Base-by-base conservation (phyloP, 2,888 invertebrate genomes). In the Achlya flavicornis region DNA sequence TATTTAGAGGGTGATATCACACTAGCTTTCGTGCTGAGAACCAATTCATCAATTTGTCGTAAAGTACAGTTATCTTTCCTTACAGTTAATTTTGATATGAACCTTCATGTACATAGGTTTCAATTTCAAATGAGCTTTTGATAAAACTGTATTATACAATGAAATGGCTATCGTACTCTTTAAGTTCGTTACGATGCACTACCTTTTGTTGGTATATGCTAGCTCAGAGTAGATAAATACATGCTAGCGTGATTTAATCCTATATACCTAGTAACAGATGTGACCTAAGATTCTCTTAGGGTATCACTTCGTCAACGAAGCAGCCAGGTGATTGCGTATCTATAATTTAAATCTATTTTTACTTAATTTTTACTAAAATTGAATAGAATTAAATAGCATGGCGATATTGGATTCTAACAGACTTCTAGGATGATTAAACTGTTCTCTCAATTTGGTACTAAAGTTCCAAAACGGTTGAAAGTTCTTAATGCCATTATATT, bases 401-500 rank as follows among this genome's bases (percentile, higher is more conserved):
- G 63, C 68, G 63, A 66, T 61, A 70, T 53, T 46, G 53, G 59
- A 61, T 11, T 63, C 65, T 61, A 65, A 65, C 58, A 65, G 63
- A 68, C 66, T 65, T 64, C n/a, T 68, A 61, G 64, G 61, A 68
- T 61, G 68, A 70, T 63, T 73, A 66, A 73, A 69, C 64, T 71
- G 67, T 70, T 70, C 66, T 75, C 73, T 74, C 71, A 75, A 64
- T 67, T 68, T 48, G 60, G 62, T 68, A 70, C 63, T 61, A 70
- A 68, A 65, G 65, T 66, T 73, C 65, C 64, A 66, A 67, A 65
- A 63, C 69, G 63, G 68, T 75, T 66, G 66, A 71, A 71, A 68
- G 68, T 68, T 69, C 64, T 61, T 62, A 70, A 78, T 84, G 84
- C 84, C 83, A 84, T 80, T 83, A 77, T 71, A 68, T 66, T 53